Conservation (phyloP, 2,797 vertebrate genomes). For the Xiphorhynchus erythropygius region DNA sequence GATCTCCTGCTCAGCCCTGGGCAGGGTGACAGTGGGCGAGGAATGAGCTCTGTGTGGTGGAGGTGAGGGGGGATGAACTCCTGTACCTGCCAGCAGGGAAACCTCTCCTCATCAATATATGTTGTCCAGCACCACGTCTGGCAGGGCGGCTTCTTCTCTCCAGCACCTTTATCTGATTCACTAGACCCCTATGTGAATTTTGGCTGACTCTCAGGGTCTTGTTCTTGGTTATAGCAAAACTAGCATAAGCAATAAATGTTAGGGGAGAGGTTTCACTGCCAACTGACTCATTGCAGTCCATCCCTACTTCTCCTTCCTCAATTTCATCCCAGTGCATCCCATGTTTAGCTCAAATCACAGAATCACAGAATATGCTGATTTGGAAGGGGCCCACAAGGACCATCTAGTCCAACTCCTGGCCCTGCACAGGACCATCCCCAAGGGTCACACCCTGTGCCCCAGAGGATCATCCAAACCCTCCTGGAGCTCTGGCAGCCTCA, state of each 20-base stretch:
- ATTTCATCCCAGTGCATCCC: neutral
- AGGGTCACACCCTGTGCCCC: neutral
- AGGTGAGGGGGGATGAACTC: neutral
- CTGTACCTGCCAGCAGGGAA: neutral
- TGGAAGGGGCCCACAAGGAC: neutral
- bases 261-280: neutral
- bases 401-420: neutral
- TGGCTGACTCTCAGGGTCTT: neutral
- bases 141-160: neutral
- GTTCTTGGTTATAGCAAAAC: neutral
- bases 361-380: neutral
- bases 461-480: neutral
- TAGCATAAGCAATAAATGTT: neutral
- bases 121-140: neutral
- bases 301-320: too few relatives aligned
- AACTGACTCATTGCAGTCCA: neutral
- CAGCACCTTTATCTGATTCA: neutral
- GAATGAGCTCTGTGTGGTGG: accelerated
- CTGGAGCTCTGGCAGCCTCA: neutral
- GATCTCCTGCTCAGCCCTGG: neutral
- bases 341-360: accelerated
- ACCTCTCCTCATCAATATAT: accelerated
- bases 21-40: accelerated
- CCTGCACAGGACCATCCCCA: neutral
- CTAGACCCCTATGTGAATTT: accelerated